Percentiles rank a stretch among this genome's conserved stretches.
These are phyloP conservation scores for Agrilus cyanescens DNA, from an alignment of 2,888 invertebrate species.

Conservation along the genomic window DNA sequence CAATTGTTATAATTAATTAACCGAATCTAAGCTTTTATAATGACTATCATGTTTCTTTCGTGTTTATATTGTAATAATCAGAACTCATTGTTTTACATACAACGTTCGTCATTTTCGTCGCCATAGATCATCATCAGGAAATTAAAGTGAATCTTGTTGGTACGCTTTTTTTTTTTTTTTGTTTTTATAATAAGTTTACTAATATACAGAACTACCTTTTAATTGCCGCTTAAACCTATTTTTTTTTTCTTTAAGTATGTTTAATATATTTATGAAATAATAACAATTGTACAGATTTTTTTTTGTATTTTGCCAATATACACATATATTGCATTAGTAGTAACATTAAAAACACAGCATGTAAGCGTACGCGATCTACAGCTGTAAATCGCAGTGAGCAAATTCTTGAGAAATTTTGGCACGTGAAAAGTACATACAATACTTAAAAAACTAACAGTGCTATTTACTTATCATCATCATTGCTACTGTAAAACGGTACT, in stretches of 20 bases:
- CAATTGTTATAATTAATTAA: neutral
- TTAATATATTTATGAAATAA: constrained; percentile 37
- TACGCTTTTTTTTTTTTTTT: constrained; percentile 20
- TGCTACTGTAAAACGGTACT: too few species aligned
- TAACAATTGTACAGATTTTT: constrained; percentile 37
- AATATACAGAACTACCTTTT: constrained; percentile 21
- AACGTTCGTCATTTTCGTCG: too few species aligned
- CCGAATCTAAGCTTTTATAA: too few species aligned
- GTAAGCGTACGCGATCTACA: constrained; percentile 34
- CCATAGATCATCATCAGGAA: too few species aligned
- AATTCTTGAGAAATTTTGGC: constrained; percentile 36
- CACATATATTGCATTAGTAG: constrained; percentile 34
- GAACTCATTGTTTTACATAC: too few species aligned
- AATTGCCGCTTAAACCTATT: constrained; percentile 3
- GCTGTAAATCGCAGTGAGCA: constrained; percentile 31
- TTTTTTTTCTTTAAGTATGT: constrained; percentile 18
- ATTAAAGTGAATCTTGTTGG: constrained; percentile 18
- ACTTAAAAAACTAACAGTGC: constrained; percentile 5
- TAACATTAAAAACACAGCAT: constrained; percentile 35
- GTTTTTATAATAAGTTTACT: constrained; percentile 26
- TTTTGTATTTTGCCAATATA: constrained; percentile 31
- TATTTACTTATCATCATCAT: too few species aligned
- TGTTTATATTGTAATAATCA: too few species aligned
- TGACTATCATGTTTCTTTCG: too few species aligned
- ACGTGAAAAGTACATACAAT: constrained; percentile 17